Evolutionary conservation across 2,797 vertebrate species (phyloP), one percentile per base, ranked within the genome.

Genomic region (Micrastur ruficollis): DNA sequence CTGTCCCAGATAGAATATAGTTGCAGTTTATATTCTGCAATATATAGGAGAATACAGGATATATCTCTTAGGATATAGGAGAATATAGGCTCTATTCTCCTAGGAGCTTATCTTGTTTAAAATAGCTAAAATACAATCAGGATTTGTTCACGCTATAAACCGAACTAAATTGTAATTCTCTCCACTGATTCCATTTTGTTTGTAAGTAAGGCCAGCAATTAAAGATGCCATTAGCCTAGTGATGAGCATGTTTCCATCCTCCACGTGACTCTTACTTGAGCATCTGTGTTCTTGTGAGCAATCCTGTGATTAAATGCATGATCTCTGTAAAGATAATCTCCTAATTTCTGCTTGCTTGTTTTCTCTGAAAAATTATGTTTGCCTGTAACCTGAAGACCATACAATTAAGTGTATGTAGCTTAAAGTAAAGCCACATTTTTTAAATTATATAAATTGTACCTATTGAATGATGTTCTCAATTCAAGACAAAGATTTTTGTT

Each of bases 231-330:
- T 93, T 90, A 94, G 73, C 62, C 56, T 62, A 44, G 46, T 49
- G 85, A 72, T 79, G 73, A 90, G 63, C 27, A 22, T 3, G 11
- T 71, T 84, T 73, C 67, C 53, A 49, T 83, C 68, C 47, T 86
- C 72, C 75, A 86, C 0, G 5, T 96, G 93, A 87, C 75, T 75
- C 52, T 56, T 70, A 18, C 44, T 86, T 73, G 67, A 94, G 83
- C 86, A 91, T 89, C 86, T 95, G 97, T 82, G 71, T 80, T 92
- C 90, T 65, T 53, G 42, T 86, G 72, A 94, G 86, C 49, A 81
- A 81, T 80, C 27, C 71, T 66, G 38, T 87, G 81, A 93, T 95
- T 95, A 93, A 92, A 86, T 76, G 49, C 14, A 46, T 70, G 59
- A 79, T 73, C 62, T 71, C 59, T 82, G 18, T 52, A 68, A 86